phyloP scores from a whole-genome alignment of 1,140 invertebrate genomes.

The Drosophila bocqueti region DNA sequence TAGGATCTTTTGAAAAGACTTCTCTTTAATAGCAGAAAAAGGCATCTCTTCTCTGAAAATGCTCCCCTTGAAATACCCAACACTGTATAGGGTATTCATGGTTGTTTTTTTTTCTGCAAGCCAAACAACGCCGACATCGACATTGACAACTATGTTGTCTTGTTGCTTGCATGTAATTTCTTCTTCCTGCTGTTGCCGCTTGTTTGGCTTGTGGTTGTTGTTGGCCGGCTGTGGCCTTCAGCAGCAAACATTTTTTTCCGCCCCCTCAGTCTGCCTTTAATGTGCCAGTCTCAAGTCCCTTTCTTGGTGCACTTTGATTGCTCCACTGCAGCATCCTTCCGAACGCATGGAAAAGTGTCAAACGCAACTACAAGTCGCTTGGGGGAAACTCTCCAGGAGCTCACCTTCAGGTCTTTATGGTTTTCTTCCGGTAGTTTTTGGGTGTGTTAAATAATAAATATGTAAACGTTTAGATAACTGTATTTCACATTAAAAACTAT shows the following conservation, averaged over 20 bases:
- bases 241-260: background rate
- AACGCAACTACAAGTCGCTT: constrained; percentile 42
- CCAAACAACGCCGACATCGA: constrained; percentile 45
- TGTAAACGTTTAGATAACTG: background rate
- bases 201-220: constrained; percentile 71
- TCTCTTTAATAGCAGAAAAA: background rate
- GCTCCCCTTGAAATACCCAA: background rate
- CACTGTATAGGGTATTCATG: constrained; percentile 10
- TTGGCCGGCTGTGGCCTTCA: constrained; percentile 19
- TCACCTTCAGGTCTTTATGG: constrained; percentile 17
- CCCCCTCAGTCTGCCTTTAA: constrained; percentile 45
- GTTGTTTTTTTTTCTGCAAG: constrained; percentile 19
- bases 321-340: constrained; percentile 17
- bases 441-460: background rate
- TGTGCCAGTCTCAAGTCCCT: constrained; percentile 58
- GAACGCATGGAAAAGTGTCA: constrained; percentile 46
- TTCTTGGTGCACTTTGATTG: constrained; percentile 66
- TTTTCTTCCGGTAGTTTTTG: background rate
- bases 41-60: background rate
- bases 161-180: constrained; percentile 64
- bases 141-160: constrained; percentile 70
- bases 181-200: constrained; percentile 69
- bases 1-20: too few species aligned
- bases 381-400: constrained; percentile 19
- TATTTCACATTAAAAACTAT: background rate